Conservation (phyloP, 2,113 vertebrate species). For the Scomber scombrus region DNA sequence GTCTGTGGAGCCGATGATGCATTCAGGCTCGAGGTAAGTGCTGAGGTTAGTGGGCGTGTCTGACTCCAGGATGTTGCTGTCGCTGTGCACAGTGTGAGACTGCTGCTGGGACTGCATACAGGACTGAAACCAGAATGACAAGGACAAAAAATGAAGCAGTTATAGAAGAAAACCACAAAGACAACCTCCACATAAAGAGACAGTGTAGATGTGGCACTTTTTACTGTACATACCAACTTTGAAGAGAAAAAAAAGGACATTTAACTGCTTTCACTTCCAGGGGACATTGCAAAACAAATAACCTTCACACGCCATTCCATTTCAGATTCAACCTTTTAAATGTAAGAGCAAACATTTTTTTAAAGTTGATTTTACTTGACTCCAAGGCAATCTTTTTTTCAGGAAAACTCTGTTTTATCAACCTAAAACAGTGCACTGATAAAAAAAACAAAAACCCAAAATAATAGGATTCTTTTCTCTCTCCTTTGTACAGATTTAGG, state of each 20-base stretch:
- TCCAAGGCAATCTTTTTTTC: background rate
- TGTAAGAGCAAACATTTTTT: background rate
- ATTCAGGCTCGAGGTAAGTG: constrained; percentile 92
- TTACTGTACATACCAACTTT: background rate
- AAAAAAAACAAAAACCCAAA: background rate
- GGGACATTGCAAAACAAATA: constrained; percentile 1
- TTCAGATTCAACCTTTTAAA: constrained; percentile 18
- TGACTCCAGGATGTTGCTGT: constrained; percentile 51
- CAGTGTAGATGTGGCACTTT: background rate
- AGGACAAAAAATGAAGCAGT: constrained; percentile 12
- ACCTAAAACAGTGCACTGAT: background rate
- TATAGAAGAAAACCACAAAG: background rate
- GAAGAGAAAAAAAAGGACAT: background rate
- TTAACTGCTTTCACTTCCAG: constrained; percentile 53
- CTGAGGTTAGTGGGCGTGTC: constrained; percentile 89
- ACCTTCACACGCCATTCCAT: constrained; percentile 19
- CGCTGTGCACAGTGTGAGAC: constrained; percentile 44
- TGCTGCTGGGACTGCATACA: constrained; percentile 61
- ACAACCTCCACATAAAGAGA: background rate
- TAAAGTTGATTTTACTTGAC: background rate
- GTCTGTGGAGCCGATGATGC: constrained; percentile 98
- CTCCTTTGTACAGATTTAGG: constrained; percentile 1
- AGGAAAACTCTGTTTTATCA: background rate
- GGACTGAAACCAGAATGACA: constrained; percentile 28
- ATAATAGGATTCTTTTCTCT: background rate